Percentiles rank a stretch among this genome's conserved stretches.
These are phyloP conservation scores for Chiroxiphia lanceolata DNA, from an alignment of 2,797 vertebrate genomes.

Conservation along the genomic window DNA sequence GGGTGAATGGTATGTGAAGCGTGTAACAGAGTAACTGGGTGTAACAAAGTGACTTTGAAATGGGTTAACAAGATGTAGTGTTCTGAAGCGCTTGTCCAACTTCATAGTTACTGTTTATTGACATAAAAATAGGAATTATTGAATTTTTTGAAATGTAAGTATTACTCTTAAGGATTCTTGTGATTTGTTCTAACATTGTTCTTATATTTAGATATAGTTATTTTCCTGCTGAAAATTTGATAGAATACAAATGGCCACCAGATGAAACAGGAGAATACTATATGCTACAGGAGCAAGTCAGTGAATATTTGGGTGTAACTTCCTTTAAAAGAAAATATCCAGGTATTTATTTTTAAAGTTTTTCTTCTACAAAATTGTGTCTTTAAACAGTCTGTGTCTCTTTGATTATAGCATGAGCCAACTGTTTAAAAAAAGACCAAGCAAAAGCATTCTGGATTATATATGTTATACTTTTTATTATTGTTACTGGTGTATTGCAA, in stretches of 20 bases:
- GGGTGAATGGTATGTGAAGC: background rate
- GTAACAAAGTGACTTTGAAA: background rate
- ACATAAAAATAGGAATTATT: background rate
- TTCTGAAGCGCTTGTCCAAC: background rate
- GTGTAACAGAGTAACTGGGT: background rate
- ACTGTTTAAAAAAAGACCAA: background rate
- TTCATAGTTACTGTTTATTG: background rate
- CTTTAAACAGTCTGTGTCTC: background rate
- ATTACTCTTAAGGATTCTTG: background rate
- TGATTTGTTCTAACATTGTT: background rate
- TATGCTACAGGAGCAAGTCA: slow-evolving; percentile 99
- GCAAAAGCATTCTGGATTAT: background rate
- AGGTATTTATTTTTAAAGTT: slow-evolving; percentile 79
- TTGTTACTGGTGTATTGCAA: background rate
- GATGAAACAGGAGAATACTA: slow-evolving; percentile 98
- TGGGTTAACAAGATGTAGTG: background rate
- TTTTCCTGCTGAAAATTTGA: slow-evolving; percentile 97
- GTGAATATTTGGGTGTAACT: slow-evolving; percentile 97
- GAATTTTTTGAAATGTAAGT: background rate
- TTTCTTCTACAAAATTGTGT: background rate
- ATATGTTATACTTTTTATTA: background rate
- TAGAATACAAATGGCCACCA: slow-evolving; percentile 97
- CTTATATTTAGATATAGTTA: slow-evolving; percentile 85
- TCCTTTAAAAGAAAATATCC: slow-evolving; percentile 99
- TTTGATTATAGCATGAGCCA: background rate